Evolutionary conservation across 2,113 vertebrate species (phyloP).

Genomic region (Nyctibius bracteatus): DNA sequence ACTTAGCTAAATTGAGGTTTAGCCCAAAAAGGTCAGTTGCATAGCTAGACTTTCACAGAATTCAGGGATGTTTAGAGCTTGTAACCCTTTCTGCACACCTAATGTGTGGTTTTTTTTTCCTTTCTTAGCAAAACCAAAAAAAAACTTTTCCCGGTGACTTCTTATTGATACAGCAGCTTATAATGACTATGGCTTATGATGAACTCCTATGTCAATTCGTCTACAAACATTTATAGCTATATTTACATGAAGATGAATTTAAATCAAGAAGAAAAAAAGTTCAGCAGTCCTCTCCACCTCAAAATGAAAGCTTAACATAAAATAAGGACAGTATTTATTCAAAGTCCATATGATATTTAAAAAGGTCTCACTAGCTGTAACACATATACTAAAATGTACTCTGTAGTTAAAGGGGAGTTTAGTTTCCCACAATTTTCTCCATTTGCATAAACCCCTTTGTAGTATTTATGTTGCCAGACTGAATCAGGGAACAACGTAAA

Average conservation of each 20-base stretch:
- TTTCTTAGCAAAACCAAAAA: background rate
- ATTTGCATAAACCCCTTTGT: background rate
- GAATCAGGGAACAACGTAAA: background rate
- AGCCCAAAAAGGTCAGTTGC: background rate
- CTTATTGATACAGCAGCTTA: background rate
- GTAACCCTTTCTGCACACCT: background rate
- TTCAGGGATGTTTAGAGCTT: background rate
- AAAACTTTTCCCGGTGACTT: background rate
- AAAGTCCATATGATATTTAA: background rate
- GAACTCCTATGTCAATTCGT: background rate
- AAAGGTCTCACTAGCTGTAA: background rate
- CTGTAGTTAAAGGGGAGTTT: background rate
- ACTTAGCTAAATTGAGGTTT: background rate
- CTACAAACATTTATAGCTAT: background rate
- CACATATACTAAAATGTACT: background rate
- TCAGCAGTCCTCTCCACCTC: background rate
- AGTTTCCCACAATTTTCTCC: background rate
- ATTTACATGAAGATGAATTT: background rate
- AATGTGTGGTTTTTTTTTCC: background rate
- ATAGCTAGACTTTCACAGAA: background rate
- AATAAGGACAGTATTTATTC: background rate
- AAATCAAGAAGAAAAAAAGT: background rate
- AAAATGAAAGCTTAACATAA: background rate
- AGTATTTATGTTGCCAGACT: background rate
- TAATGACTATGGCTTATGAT: accelerated